Base-by-base conservation (phyloP, 2,113 vertebrate genomes). In the Gadus chalcogrammus region DNA sequence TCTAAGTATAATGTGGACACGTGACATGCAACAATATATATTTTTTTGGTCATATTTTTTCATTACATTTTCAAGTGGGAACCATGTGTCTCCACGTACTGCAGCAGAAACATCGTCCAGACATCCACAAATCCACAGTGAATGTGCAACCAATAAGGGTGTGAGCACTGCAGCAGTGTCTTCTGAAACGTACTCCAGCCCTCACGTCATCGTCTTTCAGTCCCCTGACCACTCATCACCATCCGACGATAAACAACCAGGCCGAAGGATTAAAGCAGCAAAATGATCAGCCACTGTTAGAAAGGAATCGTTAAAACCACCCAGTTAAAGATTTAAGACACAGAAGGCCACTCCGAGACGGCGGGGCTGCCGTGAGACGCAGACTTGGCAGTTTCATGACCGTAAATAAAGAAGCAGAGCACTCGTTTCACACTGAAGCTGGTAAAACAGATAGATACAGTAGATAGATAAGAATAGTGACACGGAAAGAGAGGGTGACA, bases 301-400 rank as follows among this genome's bases (percentile, higher is more conserved):
- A 72, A 65, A 62, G 28, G 12, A 68, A 69, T 60, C 48, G 31
- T 48, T 67, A 69, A 69, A 70, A 55, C 35, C 58, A 73, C 67
- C 65, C 20, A 76, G 86, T 85, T 66, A 76, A 61, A 85, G 79
- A 86, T 84, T 84, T 88, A 92, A 90, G 90, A 92, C 88, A 90
- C 84, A 72, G 77, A 90, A 85, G 82, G 83, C 81, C 77, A 83
- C 76, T 84, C 82, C 75, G 78, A 89, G 81, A 85, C 79, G 85
- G 85, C 79, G 85, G 85, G 79, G 83, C 73, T 83, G 82, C 85
- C 85, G 87, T 84, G 85, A 78, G 74, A 77, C 74, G 82, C 81
- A 86, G 79, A 79, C 82, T 84, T 84, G 82, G 82, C 83, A 79
- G 82, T 82, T 85, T 86, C 67, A 61, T 69, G 55, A 74, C 48